Conservation (phyloP, 2,113 vertebrate species). For the Erythrocercus mccallii region DNA sequence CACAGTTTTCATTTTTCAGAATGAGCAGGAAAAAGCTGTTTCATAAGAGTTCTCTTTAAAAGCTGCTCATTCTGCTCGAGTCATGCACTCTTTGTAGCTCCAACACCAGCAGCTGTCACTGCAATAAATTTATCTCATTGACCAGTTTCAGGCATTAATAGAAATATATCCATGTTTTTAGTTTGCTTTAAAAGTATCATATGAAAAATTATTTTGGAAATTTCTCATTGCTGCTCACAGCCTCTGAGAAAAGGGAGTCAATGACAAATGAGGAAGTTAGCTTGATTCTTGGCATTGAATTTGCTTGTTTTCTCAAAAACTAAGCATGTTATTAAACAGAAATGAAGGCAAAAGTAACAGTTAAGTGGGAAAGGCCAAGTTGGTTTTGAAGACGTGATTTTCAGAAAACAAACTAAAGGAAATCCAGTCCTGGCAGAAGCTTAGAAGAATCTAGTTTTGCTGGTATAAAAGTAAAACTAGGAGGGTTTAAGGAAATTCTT, state of each 20-base stretch:
- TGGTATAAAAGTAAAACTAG: conserved; percentile 4
- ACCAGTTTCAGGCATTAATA: neutral
- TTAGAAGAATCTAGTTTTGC: conserved; percentile 10
- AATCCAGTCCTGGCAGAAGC: conserved; percentile 33
- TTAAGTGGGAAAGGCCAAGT: neutral
- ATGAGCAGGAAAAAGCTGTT: neutral
- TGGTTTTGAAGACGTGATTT: conserved; percentile 21
- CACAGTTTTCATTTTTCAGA: neutral
- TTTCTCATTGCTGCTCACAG: neutral
- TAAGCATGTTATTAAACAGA: neutral
- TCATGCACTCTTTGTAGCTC: neutral
- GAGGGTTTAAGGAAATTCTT: neutral
- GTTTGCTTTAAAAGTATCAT: neutral
- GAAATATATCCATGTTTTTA: neutral
- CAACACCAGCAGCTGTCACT: neutral
- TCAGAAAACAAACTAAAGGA: conserved; percentile 41
- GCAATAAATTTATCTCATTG: neutral
- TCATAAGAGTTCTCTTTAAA: neutral
- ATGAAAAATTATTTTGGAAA: neutral
- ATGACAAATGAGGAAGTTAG: neutral
- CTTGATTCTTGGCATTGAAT: neutral
- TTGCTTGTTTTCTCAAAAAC: conserved; percentile 22
- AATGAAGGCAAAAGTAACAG: neutral
- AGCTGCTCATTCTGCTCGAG: neutral
- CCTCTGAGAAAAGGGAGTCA: neutral